Percentiles rank a stretch among this genome's conserved stretches.
phyloP scores from a whole-genome alignment of 2,797 vertebrate genomes.

The Schizopygopsis pylzovi region DNA sequence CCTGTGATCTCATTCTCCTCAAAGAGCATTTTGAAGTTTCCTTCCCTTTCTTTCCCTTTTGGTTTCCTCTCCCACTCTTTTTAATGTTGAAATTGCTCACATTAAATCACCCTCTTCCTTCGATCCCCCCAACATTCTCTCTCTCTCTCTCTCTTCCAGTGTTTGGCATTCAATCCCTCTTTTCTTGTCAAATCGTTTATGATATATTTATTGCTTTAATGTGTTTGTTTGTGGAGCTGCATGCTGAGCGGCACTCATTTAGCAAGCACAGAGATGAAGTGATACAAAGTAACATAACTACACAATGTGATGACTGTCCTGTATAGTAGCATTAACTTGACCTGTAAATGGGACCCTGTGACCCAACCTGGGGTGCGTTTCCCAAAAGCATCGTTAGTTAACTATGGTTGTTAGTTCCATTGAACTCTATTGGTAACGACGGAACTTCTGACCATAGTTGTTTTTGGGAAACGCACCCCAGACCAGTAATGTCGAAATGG shows the following conservation, averaged over 20 bases:
- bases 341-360: background rate
- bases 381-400: no score
- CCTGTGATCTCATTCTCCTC: slow-evolving; percentile 91
- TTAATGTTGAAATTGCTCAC: slow-evolving; percentile 76
- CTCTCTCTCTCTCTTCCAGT: background rate
- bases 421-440: no score
- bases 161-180: slow-evolving; percentile 42
- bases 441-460: no score
- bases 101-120: slow-evolving; percentile 68
- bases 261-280: slow-evolving; percentile 44
- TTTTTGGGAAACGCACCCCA: no score
- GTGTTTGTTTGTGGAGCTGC: slow-evolving; percentile 44
- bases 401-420: no score
- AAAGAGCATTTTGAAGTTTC: slow-evolving; percentile 89
- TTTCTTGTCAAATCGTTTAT: slow-evolving; percentile 59
- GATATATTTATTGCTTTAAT: slow-evolving; percentile 64
- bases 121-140: slow-evolving; percentile 43
- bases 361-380: background rate
- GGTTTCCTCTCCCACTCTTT: slow-evolving; percentile 75
- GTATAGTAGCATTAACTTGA: background rate
- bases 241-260: slow-evolving; percentile 26
- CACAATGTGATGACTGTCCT: slow-evolving; percentile 43
- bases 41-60: slow-evolving; percentile 75
- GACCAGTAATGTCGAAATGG: no score
- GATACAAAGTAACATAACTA: slow-evolving; percentile 44